Conservation (phyloP, 2,113 vertebrate genomes). For the Murina feae region DNA sequence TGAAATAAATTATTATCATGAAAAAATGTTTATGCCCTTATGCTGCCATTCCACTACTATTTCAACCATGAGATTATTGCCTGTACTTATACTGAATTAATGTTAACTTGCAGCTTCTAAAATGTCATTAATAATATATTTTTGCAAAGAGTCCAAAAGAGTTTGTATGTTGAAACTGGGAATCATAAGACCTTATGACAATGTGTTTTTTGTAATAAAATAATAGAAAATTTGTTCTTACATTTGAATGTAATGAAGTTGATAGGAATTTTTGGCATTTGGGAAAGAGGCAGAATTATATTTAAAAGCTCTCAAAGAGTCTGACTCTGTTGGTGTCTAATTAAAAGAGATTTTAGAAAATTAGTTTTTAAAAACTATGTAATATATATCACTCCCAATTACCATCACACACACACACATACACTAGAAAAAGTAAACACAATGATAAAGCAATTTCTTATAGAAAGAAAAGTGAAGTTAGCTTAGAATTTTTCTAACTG, state of each 20-base stretch:
- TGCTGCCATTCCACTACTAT: neutral
- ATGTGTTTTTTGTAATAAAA: neutral
- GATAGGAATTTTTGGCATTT: neutral
- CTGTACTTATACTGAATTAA: neutral
- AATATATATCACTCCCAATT: neutral
- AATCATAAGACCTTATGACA: neutral
- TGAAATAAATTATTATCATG: neutral
- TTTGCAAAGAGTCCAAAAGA: neutral
- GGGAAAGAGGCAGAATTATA: neutral
- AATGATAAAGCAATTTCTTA: neutral
- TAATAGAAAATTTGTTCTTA: neutral
- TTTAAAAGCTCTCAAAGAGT: neutral
- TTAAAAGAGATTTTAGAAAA: neutral
- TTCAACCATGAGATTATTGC: neutral
- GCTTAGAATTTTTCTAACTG: neutral
- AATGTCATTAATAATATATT: neutral
- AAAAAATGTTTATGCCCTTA: neutral
- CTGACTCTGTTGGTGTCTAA: neutral
- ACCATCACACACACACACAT: no score
- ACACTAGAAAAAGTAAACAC: neutral
- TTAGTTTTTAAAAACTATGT: neutral
- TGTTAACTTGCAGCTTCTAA: neutral
- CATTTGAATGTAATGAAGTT: neutral
- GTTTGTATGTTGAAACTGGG: neutral
- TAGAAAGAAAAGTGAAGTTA: neutral